phyloP scores from a whole-genome alignment of 2,888 invertebrate genomes.

The Arge pagana region DNA sequence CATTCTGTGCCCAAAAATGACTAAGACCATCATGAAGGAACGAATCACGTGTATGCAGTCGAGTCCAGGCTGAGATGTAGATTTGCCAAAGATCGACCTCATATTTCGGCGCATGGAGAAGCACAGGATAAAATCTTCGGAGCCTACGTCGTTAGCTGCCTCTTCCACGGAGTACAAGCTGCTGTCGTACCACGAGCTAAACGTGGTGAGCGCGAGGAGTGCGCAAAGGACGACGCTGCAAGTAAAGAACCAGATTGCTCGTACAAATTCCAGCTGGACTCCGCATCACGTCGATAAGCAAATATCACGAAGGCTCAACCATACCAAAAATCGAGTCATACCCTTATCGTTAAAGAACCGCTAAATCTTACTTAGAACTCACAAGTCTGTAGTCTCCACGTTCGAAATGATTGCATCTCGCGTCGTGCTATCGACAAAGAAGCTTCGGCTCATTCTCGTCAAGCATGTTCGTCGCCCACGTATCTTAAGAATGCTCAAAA shows the following conservation, averaged over 20 bases:
- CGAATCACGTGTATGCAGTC: conserved; percentile 43
- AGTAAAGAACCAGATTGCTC: conserved; percentile 9
- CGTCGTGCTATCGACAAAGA: too few relatives aligned
- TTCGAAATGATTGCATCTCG: too few relatives aligned
- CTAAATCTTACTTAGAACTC: too few relatives aligned
- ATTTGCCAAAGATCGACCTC: conserved; percentile 34
- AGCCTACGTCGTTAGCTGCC: conserved; percentile 1
- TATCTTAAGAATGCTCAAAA: too few relatives aligned
- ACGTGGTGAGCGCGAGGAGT: conserved; percentile 29
- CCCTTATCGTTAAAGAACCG: too few relatives aligned
- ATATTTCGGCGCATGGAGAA: conserved; percentile 43
- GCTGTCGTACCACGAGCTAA: conserved; percentile 34
- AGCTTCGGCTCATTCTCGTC: too few relatives aligned
- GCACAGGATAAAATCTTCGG: conserved; percentile 38
- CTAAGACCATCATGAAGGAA: conserved; percentile 33
- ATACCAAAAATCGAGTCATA: too few relatives aligned
- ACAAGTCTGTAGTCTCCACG: too few relatives aligned
- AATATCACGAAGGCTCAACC: background rate
- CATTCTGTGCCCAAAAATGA: conserved; percentile 39
- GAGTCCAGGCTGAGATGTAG: conserved; percentile 39
- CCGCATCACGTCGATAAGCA: background rate
- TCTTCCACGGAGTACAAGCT: conserved; percentile 10
- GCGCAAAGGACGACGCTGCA: conserved; percentile 29
- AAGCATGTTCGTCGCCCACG: too few relatives aligned
- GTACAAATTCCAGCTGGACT: background rate